Evolutionary conservation across 2,888 invertebrate species (phyloP), one percentile per base, ranked within the genome.

Genomic region (Lutraria lutraria): DNA sequence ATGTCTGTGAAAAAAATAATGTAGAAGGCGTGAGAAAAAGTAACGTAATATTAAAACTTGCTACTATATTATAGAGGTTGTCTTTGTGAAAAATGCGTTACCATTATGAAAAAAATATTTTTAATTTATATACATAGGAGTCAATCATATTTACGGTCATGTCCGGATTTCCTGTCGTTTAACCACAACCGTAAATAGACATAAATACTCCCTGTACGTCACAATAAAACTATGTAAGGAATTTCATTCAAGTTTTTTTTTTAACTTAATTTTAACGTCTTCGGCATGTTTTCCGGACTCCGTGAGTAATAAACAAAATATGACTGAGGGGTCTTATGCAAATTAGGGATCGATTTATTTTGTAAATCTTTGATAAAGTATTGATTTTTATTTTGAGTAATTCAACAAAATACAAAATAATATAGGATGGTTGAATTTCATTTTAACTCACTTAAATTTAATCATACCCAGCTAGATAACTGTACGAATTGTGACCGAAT

Each of bases 171-270:
- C 76, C 76, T 76, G 29, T 34, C 31, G 19, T 76, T 76, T 76
- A 76, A 76, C 76, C 76, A 34, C 76, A 31, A 76, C 76, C 34
- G 29, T 76, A 76, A 76, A 76, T 25, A 76, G 76, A 76, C 31
- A 76, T 34, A 76, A 76, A 31, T 31, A 34, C 19, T 16, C 29
- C 31, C 15, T 1, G 16, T 15, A 31, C 31, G 76, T 76, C 76
- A 76, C 34, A 31, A 6, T 76, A 34, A 16, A 76, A 31, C 13
- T 76, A 76, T 76, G 76, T 31, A 15, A 15, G 34, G 76, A 76
- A 76, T 76, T 76, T 31, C 76, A 76, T 76, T 76, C 76, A 76
- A 76, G 76, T 34, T 34, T 31, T 25, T 31, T 63, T 8, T 31
- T 34, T 2, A 68, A 3, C 0, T 25, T 68, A 25, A 25, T 25